Evolutionary conservation across 2,797 vertebrate species (phyloP).

Genomic region (Garrulus glandarius): DNA sequence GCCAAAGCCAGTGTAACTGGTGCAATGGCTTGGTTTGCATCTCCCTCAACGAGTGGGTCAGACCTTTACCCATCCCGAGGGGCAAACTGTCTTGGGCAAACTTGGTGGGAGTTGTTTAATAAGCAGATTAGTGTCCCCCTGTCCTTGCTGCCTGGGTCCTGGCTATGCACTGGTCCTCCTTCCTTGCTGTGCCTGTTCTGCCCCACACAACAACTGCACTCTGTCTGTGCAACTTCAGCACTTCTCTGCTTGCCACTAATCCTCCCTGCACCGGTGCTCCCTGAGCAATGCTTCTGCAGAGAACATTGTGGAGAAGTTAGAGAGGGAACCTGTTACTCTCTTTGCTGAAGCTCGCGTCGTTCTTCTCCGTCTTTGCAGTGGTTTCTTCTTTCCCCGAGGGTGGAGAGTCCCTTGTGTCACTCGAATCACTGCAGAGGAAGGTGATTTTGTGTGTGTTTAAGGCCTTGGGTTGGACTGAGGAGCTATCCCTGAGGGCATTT

Average conservation of each 20-base stretch:
- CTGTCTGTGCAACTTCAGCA: rapidly evolving
- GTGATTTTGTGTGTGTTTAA: not conserved
- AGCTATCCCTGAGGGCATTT: not conserved
- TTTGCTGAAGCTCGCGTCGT: conserved; percentile 74
- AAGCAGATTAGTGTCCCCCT: not conserved
- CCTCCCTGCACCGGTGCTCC: not conserved
- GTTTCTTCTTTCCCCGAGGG: conserved; percentile 82
- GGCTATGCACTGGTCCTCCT: not conserved
- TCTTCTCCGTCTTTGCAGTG: conserved; percentile 75
- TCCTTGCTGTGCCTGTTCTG: rapidly evolving
- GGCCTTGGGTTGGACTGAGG: not conserved
- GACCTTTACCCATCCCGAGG: not conserved
- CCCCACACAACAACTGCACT: rapidly evolving
- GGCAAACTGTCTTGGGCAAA: not conserved
- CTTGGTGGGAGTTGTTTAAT: not conserved
- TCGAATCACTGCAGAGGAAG: conserved; percentile 83
- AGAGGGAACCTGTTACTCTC: conserved; percentile 71
- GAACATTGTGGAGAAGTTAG: not conserved
- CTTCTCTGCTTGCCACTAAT: not conserved
- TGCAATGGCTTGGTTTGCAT: not conserved
- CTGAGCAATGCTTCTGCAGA: rapidly evolving
- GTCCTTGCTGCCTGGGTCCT: not conserved
- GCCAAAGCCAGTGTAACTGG: not conserved
- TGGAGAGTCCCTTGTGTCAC: conserved; percentile 83
- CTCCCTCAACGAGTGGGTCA: not conserved